phyloP scores from a whole-genome alignment of 2,888 invertebrate species.

The Luffia ferchaultella region DNA sequence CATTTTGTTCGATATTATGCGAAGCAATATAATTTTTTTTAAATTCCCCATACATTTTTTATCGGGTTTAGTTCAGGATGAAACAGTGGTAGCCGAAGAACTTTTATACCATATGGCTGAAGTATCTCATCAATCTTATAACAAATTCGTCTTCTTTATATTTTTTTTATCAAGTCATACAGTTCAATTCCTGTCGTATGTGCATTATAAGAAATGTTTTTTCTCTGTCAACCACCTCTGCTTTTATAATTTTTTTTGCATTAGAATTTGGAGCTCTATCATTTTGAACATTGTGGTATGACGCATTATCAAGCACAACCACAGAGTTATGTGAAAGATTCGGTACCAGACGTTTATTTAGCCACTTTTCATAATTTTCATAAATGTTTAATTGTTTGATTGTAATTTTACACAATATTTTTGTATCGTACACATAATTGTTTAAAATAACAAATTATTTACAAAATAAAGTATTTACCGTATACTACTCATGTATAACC shows the following conservation, averaged over 20 bases:
- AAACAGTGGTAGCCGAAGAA: background rate
- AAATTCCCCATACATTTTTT: slow-evolving; percentile 2
- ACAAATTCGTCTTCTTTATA: background rate
- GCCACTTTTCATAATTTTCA: slow-evolving; percentile 12
- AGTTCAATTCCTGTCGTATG: slow-evolving; percentile 4
- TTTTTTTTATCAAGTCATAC: slow-evolving; percentile 8
- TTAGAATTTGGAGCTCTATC: slow-evolving; percentile 7
- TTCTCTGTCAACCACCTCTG: slow-evolving; percentile 8
- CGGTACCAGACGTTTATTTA: slow-evolving; percentile 8
- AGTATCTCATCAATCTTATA: background rate
- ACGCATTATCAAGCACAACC: slow-evolving; percentile 8
- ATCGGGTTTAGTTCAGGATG: background rate
- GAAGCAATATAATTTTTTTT: slow-evolving; percentile 10
- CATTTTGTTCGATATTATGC: slow-evolving; percentile 7
- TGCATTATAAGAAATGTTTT: slow-evolving; percentile 3
- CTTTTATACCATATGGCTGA: background rate
- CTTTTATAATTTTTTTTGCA: slow-evolving; percentile 9
- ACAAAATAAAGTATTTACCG: no score
- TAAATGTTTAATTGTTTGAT: no score
- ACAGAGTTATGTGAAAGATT: slow-evolving; percentile 9
- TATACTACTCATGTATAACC: no score
- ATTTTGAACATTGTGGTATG: slow-evolving; percentile 9
- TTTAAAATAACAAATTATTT: no score
- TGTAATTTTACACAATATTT: no score
- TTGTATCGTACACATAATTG: no score